Base-by-base conservation (phyloP, 2,888 invertebrate species). In the Megamerina dolium region DNA sequence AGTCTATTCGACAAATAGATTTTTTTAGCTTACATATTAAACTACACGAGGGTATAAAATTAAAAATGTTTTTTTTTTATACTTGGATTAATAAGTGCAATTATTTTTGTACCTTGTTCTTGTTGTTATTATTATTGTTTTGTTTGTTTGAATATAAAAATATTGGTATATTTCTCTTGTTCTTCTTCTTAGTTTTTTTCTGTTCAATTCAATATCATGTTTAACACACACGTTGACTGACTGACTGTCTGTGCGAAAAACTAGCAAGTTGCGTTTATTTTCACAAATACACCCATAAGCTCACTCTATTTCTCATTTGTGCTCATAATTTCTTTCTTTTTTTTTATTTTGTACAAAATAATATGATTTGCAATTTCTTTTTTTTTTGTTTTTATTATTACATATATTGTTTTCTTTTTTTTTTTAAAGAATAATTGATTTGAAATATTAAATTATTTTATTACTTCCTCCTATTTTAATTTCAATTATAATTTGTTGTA, bases 301-400 rank as follows among this genome's bases (percentile, higher is more conserved):
- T 63, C 49, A 58, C 60, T 63, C 63, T 63, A 56, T 59, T 52
- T 52, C 54, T 46, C 30, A 30, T 43, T 48, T 43, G n/a, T 26
- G 3, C n/a, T 17, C 14, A 13, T 19, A 14, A 19, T n/a, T n/a
- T n/a, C n/a, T n/a, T n/a, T n/a, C n/a, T n/a, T n/a, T n/a, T n/a
- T n/a, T n/a, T n/a, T n/a, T n/a, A n/a, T n/a, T n/a, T n/a, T n/a
- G n/a, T n/a, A n/a, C n/a, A n/a, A n/a, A n/a, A n/a, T n/a, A n/a
- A n/a, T n/a, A n/a, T n/a, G n/a, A 51, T 55, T 52, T 46, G 2
- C 39, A 29, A 46, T 49, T 19, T 13, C 10, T 41, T 42, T 26
- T 12, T 27, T 43, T 41, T 33, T 41, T 12, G 30, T 41, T 34
- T 40, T 37, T 17, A 17, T 31, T 32, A n/a, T 40, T 42, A 32